Evolutionary conservation across 1,140 invertebrate species (phyloP).

Genomic region (Vanessa tameamea): DNA sequence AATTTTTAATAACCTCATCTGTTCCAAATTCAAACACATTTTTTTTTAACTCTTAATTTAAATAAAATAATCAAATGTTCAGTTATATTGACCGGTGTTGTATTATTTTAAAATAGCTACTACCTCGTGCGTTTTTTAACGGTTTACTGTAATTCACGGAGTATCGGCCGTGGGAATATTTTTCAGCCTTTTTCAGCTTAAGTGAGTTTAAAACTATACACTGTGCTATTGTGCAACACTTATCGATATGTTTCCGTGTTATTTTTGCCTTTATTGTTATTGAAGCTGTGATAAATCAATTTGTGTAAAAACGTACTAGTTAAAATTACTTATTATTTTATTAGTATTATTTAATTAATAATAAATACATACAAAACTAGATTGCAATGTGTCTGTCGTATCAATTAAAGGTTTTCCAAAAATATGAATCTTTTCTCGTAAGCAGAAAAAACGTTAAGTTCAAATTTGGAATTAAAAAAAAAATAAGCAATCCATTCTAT

Average conservation of each 20-base stretch:
- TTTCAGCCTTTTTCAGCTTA: slow-evolving; percentile 31
- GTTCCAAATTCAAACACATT: background rate
- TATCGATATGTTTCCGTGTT: too few relatives aligned
- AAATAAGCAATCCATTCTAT: background rate
- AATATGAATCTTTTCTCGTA: background rate
- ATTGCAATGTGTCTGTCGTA: background rate
- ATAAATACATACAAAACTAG: too few relatives aligned
- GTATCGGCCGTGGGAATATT: slow-evolving; percentile 22
- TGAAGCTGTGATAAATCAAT: too few relatives aligned
- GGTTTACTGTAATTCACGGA: slow-evolving; percentile 36
- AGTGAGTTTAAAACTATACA: slow-evolving; percentile 2
- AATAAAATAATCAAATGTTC: background rate
- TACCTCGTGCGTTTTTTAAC: slow-evolving; percentile 35
- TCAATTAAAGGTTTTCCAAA: background rate
- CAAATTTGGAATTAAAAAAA: background rate
- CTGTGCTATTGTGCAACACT: background rate
- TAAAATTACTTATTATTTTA: too few relatives aligned
- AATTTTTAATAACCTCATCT: too few relatives aligned
- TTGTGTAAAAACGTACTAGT: too few relatives aligned
- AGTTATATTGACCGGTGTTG: slow-evolving; percentile 7
- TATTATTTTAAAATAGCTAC: slow-evolving; percentile 22
- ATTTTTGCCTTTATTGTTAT: too few relatives aligned
- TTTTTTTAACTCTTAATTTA: background rate
- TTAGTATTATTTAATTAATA: too few relatives aligned
- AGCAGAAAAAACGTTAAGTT: slow-evolving; percentile 9